Base-by-base conservation (phyloP, 2,888 invertebrate genomes). In the Malthinus flaveolus region DNA sequence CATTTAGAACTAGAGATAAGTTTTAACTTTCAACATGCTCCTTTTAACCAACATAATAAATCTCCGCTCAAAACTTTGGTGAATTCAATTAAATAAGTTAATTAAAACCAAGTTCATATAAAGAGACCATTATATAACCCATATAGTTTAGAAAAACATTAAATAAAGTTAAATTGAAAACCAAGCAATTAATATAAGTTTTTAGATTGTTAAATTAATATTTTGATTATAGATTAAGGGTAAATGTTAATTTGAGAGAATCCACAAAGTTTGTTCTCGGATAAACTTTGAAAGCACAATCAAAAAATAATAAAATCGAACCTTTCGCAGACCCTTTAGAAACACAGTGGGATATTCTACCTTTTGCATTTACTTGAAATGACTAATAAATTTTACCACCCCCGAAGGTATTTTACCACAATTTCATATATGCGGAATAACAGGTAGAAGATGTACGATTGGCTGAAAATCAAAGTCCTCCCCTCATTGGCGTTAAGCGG, bases 311-410 rank as follows among this genome's bases (percentile, higher is more conserved):
- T 58, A 58, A 52, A 54, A 54, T 54, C 37, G 39, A 46, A 39
- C 52, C 37, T 33, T 48, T 52, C 23, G 44, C 32, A 45, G 53
- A 44, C 44, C 57, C 52, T 46, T 47, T 42, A 49, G 48, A 50
- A 42, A 47, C 53, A 37, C 53, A 34, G 46, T 37, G 54, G 59
- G 49, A 47, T 37, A 49, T 52, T 59, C 52, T 55, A 56, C 59
- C 62, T 60, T 58, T 61, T 53, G 57, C 63, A 61, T 63, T 63
- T 63, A 63, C 59, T 58, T 56, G 52, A 51, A 64, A 64, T 56
- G 56, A 59, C 61, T 59, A 56, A 64, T 62, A 64, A 64, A 62
- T 64, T 62, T 60, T 39, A 55, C 62, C 62, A 39, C 51, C 64
- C 56, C 59, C 62, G 33, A 45, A 32, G 56, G 44, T 36, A 45